Evolutionary conservation across 64 coral and sea anemone species (phyloP).

Genomic region (Hydrozoanthus tunicans): DNA sequence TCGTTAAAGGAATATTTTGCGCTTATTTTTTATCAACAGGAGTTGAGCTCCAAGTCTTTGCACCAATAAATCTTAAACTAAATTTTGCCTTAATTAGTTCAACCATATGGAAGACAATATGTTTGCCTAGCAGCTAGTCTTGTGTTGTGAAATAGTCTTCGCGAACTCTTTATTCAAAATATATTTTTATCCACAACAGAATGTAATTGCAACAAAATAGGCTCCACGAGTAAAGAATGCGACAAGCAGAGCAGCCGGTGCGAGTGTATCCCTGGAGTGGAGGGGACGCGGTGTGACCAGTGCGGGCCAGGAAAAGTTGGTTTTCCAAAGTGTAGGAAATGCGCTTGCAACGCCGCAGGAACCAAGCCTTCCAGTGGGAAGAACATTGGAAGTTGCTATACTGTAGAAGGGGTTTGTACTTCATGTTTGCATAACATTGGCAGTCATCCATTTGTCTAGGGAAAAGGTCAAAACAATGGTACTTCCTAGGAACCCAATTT

Average conservation of each 20-base stretch:
- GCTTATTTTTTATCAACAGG: too few relatives aligned
- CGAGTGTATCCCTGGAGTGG: slow-evolving; percentile 4
- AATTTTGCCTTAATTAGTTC: too few relatives aligned
- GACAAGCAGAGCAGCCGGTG: not conserved
- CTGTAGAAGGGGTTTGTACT: slow-evolving; percentile 22
- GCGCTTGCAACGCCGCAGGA: slow-evolving; percentile 29
- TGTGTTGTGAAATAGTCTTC: not conserved
- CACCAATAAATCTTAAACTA: too few relatives aligned
- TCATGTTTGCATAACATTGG: too few relatives aligned
- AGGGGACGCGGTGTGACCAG: not conserved
- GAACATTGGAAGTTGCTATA: slow-evolving; percentile 8
- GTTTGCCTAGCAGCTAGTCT: too few relatives aligned
- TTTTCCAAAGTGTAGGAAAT: slow-evolving; percentile 50
- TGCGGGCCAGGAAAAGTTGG: slow-evolving; percentile 22
- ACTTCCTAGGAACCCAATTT: too few relatives aligned
- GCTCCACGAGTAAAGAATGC: slow-evolving; percentile 8
- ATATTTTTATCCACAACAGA: not conserved
- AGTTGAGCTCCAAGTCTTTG: too few relatives aligned
- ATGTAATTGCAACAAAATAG: slow-evolving; percentile 16
- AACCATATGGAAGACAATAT: too few relatives aligned
- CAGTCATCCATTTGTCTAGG: too few relatives aligned
- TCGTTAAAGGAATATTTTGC: too few relatives aligned
- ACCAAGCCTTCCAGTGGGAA: not conserved
- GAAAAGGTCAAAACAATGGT: too few relatives aligned
- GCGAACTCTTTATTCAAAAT: not conserved